Evolutionary conservation across 2,797 vertebrate species (phyloP).

Genomic region (Coregonus sp.): DNA sequence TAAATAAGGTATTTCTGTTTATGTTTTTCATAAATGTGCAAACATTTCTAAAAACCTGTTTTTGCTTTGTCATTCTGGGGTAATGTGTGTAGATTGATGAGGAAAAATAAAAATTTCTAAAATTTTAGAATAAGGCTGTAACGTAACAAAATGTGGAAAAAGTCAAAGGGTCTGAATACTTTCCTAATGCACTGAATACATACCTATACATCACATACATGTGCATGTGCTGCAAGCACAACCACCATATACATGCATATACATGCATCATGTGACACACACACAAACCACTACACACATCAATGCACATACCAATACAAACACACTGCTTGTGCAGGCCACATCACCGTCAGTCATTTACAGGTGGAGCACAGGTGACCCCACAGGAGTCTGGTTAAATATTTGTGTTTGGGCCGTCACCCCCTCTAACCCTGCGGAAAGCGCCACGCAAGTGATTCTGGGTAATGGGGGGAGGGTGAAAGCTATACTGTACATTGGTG

Average conservation of each 20-base stretch:
- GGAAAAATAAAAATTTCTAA: too few relatives aligned
- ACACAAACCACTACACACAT: constrained; percentile 5
- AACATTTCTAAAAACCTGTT: too few relatives aligned
- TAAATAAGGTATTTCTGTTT: too few relatives aligned
- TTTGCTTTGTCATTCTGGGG: too few relatives aligned
- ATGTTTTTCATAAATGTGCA: too few relatives aligned
- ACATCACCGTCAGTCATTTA: constrained; percentile 34
- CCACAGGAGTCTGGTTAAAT: constrained; percentile 66
- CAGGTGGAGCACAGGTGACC: constrained; percentile 63
- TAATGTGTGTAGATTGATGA: neutral
- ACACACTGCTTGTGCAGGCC: constrained; percentile 11
- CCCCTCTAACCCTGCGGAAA: constrained; percentile 54
- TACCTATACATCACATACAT: too few relatives aligned
- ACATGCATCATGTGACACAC: neutral
- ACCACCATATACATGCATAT: neutral
- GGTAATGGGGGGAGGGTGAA: constrained; percentile 8
- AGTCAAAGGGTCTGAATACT: too few relatives aligned
- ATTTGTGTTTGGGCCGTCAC: constrained; percentile 61
- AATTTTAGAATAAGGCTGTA: too few relatives aligned
- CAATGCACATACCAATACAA: constrained; percentile 17
- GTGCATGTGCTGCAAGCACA: too few relatives aligned
- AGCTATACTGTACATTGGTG: neutral
- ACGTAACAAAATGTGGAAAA: too few relatives aligned
- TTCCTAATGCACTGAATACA: too few relatives aligned
- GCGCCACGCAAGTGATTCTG: constrained; percentile 44